Base-by-base conservation (phyloP, 2,797 vertebrate species). In the Premnoplex brunnescens region DNA sequence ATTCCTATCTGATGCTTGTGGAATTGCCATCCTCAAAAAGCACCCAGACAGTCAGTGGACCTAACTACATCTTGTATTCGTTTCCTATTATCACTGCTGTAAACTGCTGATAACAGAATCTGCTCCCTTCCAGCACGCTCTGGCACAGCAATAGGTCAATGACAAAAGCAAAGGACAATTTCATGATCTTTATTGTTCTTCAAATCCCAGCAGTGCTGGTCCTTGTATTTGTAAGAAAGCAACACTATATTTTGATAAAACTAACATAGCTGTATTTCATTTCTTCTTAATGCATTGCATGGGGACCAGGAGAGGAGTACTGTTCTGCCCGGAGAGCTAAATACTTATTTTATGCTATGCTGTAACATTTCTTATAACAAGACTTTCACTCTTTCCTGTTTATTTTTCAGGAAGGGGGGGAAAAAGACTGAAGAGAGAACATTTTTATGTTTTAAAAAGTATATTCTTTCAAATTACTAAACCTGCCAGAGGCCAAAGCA, bases 111-210 rank as follows among this genome's bases (percentile, higher is more conserved):
- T 89, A 92, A 78, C 62, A 75, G 60, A 68, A 72, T 32, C 36
- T 56, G 32, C 46, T 85, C 49, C 55, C 56, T 92, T 69, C 51
- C 82, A 78, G 58, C 58, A 48, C 0, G 4, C n/a, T 68, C 54
- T 88, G 54, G 64, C 62, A 86, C 32, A 76, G 51, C 28, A 79
- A 4, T 32, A 24, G 46, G 23, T 32, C 75, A 83, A 37, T 48
- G 56, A 80, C 64, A 91, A 94, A 82, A 89, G 43, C 46, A 79
- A 93, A 88, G 36, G 62, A 60, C 71, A 85, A 74, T 89, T 83
- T 54, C 32, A 20, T 36, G 37, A 30, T 87, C 44, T 90, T 68
- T 88, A 75, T 4, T 89, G 89, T 78, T 80, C 72, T 85, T 88
- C 43, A 85, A 83, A 91, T 85, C 30, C 52, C 66, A 30, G 28